Evolutionary conservation across 2,113 vertebrate genomes (phyloP).

Genomic region (Chloropsis hardwickii): DNA sequence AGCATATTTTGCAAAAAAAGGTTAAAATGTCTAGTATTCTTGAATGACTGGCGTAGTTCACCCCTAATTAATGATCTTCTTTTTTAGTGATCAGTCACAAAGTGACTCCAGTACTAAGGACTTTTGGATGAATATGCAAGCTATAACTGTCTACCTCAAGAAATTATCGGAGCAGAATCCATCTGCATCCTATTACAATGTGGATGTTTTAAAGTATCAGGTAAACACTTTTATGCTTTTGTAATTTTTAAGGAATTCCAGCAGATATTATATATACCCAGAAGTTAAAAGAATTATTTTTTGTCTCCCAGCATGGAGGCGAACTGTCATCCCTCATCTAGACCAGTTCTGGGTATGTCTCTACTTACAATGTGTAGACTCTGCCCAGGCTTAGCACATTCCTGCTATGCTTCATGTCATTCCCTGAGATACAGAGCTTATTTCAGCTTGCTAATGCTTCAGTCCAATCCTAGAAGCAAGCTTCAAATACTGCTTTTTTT

Average conservation of each 20-base stretch:
- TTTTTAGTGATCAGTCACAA: slow-evolving; percentile 88
- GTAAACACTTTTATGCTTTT: slow-evolving; percentile 63
- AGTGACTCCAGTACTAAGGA: slow-evolving; percentile 88
- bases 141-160: slow-evolving; percentile 94
- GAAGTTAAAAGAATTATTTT: neutral
- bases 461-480: neutral
- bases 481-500: neutral
- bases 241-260: neutral
- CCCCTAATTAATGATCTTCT: neutral
- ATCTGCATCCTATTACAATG: slow-evolving; percentile 94
- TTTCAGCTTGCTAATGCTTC: neutral
- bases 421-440: neutral
- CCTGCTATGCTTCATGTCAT: neutral
- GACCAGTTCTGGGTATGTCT: neutral
- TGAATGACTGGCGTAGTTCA: neutral
- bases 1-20: neutral
- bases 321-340: neutral
- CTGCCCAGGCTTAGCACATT: neutral
- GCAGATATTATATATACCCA: neutral
- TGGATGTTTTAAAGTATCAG: slow-evolving; percentile 98
- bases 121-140: slow-evolving; percentile 99
- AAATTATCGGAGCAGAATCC: slow-evolving; percentile 94
- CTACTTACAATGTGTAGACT: neutral
- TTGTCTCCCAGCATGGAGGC: neutral
- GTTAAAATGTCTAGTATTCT: neutral